A percentile compares a stretch with the other conserved stretches of the same genome.
Evolutionary conservation across 2,797 vertebrate genomes (phyloP).

Genomic region (Sphenopsis melanotis): DNA sequence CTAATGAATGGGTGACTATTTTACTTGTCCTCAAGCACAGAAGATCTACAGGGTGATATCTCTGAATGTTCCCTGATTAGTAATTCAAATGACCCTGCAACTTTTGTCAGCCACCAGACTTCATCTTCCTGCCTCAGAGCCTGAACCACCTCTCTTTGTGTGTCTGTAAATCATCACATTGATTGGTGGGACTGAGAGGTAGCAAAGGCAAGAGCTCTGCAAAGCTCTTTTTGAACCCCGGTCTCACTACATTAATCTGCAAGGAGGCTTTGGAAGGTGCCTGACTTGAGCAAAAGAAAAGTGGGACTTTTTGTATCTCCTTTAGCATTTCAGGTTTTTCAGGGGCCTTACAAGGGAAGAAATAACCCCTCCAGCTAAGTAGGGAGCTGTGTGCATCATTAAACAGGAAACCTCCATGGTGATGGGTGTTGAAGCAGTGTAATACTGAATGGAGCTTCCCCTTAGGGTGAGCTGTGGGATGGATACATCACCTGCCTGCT

Average conservation of each 20-base stretch:
- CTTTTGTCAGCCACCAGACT: background rate
- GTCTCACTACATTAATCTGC: background rate
- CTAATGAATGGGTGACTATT: background rate
- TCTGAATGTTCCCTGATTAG: background rate
- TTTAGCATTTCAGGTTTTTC: background rate
- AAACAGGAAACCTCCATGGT: background rate
- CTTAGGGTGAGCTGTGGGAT: rapidly evolving
- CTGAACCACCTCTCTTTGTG: background rate
- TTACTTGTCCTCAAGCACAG: background rate
- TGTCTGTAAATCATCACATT: background rate
- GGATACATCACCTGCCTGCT: background rate
- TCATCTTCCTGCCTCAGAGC: background rate
- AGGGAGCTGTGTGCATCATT: rapidly evolving
- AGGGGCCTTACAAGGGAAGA: background rate
- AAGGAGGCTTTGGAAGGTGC: background rate
- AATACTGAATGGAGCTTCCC: rapidly evolving
- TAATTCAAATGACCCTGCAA: background rate
- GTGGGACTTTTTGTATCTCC: background rate
- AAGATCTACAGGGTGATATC: background rate
- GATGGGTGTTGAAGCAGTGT: background rate
- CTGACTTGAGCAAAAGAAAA: background rate
- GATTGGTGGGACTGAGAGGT: background rate
- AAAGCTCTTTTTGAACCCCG: background rate
- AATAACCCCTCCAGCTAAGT: background rate
- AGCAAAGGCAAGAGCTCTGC: background rate